These are phyloP conservation scores for Platorchestia sp. DNA, from an alignment of 1,140 invertebrate genomes.

Conservation along the genomic window DNA sequence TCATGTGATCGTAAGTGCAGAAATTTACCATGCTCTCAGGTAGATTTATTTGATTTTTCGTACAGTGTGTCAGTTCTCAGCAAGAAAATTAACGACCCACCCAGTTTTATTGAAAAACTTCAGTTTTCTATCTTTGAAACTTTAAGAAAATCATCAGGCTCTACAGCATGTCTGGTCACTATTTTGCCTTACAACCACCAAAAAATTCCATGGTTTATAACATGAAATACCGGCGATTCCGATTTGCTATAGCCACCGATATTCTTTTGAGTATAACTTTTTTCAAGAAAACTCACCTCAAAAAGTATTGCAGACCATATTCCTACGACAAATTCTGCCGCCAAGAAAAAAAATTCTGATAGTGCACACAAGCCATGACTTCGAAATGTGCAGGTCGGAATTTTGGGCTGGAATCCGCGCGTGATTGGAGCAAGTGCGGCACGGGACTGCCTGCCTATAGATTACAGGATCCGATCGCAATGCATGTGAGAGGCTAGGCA, in stretches of 20 bases:
- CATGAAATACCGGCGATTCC: neutral
- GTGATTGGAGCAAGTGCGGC: slow-evolving; percentile 16
- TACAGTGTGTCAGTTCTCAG: no score
- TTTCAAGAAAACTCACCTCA: neutral
- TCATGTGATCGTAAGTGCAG: no score
- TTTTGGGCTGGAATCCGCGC: neutral
- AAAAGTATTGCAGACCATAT: neutral
- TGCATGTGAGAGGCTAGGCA: slow-evolving; percentile 16
- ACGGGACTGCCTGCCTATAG: neutral
- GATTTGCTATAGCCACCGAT: neutral
- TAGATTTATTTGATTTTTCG: no score
- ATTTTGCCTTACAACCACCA: neutral
- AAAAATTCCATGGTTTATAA: neutral
- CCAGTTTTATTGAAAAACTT: no score
- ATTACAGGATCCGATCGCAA: neutral
- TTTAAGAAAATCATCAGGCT: no score
- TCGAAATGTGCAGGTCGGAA: neutral
- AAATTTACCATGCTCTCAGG: no score
- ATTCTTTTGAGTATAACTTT: neutral
- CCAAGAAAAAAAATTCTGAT: neutral
- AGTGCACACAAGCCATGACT: neutral
- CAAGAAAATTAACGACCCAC: no score
- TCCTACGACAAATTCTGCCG: neutral
- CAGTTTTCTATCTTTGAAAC: no score
- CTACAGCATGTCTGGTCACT: no score